Base-by-base conservation (phyloP, 2,888 invertebrate species). In the Macrosoma leucophasiata region DNA sequence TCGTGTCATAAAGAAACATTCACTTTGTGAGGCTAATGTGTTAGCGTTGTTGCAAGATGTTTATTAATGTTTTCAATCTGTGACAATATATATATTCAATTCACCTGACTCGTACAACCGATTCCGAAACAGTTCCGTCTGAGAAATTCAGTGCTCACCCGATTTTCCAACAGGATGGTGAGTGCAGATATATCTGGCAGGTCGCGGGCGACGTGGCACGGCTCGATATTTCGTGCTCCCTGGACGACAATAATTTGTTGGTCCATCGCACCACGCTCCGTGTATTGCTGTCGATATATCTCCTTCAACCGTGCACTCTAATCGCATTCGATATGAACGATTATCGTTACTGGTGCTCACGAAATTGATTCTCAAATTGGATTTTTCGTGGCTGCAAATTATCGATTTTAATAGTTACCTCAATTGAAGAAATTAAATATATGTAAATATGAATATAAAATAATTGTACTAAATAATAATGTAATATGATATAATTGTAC, bases 191-290 rank as follows among this genome's bases (percentile, higher is more conserved):
- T 66, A 60, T 67, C 64, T 64, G 57, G 60, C 57, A 55, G 62
- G 58, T 62, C n/a, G 58, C 55, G 56, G 58, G 59, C 64, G 60
- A 57, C 61, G 60, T 52, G 44, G 57, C 55, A 49, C 61, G 60
- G 58, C 55, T 67, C 71, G 68, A 73, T 75, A 74, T 74, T 73
- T 73, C 73, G 62, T 70, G 63, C 62, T 76, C 75, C 76, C 76
- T 57, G 64, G 72, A 66, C 73, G 74, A 72, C 74, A 67, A 77
- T 78, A 79, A 78, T 78, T 78, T 77, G 76, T 77, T 74, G 66
- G 73, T 70, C 68, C 73, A 69, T 71, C 71, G 69, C 64, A 57
- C 61, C 58, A 58, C 58, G 62, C 57, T 58, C 50, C 64, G 58
- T 69, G 65, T 68, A 72, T 66, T 64, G 62, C 64, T 47, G 55